Conservation (phyloP, 2,888 invertebrate species). For the Euspilapteryx auroguttella region DNA sequence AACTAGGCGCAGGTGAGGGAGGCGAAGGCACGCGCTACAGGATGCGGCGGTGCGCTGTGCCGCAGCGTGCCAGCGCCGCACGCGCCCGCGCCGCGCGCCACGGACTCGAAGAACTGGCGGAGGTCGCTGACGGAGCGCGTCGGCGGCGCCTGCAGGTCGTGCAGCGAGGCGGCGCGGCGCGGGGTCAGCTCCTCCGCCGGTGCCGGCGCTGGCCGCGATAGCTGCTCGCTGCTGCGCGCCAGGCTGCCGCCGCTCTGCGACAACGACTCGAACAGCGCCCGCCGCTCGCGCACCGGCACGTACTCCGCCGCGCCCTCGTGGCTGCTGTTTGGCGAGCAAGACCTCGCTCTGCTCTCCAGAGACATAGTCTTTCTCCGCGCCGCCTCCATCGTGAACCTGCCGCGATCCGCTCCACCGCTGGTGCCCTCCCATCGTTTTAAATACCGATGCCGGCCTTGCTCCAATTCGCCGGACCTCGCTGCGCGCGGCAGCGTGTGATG, state of each 20-base stretch:
- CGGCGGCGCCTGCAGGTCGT: constrained; percentile 61
- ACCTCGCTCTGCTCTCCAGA: constrained; percentile 39
- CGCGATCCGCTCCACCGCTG: constrained; percentile 37
- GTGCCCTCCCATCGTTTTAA: constrained; percentile 49
- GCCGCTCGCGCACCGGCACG: constrained; percentile 71
- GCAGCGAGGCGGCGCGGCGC: constrained; percentile 67
- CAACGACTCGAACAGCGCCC: constrained; percentile 70
- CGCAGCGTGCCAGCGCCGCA: constrained; percentile 21
- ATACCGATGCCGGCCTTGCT: constrained; percentile 41
- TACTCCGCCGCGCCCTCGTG: constrained; percentile 60
- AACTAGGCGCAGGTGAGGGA: constrained; percentile 39
- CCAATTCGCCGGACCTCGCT: constrained; percentile 33
- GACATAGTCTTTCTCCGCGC: constrained; percentile 44
- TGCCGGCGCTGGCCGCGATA: constrained; percentile 31
- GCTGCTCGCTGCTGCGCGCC: constrained; percentile 67
- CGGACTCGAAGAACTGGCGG: constrained; percentile 71
- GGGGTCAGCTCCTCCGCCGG: constrained; percentile 35
- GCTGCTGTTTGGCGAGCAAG: constrained; percentile 47
- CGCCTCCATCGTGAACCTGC: constrained; percentile 39
- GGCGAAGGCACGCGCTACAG: constrained; percentile 32
- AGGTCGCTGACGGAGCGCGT: constrained; percentile 66
- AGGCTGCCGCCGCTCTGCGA: constrained; percentile 65
- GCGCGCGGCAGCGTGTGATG: constrained; percentile 50
- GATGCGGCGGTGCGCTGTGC: constrained; percentile 33
- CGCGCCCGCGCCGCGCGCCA: constrained; percentile 40